Base-by-base conservation (phyloP, 1,140 invertebrate genomes). In the Atta cephalotes region DNA sequence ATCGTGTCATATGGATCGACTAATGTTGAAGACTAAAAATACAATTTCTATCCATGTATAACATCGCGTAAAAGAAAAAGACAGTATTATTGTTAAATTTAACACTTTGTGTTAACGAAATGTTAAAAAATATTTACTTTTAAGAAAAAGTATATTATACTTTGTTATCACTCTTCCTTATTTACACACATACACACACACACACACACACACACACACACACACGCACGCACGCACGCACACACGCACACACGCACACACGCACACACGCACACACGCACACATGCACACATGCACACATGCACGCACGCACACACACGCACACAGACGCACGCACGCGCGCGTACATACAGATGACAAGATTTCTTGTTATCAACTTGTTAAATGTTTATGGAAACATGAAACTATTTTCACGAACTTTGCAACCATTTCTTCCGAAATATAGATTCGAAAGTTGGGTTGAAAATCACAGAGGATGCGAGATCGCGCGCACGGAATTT, bases 401-500 rank as follows among this genome's bases (percentile, higher is more conserved):
- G 4, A 70, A 68, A 51, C 65, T 39, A 35, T 35, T 18, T 12
- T 10, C n/a, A 45, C 45, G 1, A 39, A 9, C 12, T 60, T 68
- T 12, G 28, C 45, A 79, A 35, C 25, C 56, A 4, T 35, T 80
- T 35, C 45, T 58, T 70, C 16, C 16, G 4, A 25, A 71, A 56
- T 31, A 14, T n/a, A 14, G 39, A 80, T 25, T 68, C 14, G 31
- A 80, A 70, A 51, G 25, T 70, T 68, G 1, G 10, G 35, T 1
- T 9, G 14, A 62, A 31, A 31, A 6, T 74, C 39, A 10, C 39
- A 39, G 25, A n/a, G 45, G 12, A 60, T 56, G 3, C 18, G 7
- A 60, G 56, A 82, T 74, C 18, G 70, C 70, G 70, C 70, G 39
- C 66, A 25, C 53, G 9, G 14, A 45, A 18, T 82, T 45, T 18